These are phyloP conservation scores for Zapornia atra DNA, from an alignment of 2,113 vertebrate genomes.

Conservation along the genomic window DNA sequence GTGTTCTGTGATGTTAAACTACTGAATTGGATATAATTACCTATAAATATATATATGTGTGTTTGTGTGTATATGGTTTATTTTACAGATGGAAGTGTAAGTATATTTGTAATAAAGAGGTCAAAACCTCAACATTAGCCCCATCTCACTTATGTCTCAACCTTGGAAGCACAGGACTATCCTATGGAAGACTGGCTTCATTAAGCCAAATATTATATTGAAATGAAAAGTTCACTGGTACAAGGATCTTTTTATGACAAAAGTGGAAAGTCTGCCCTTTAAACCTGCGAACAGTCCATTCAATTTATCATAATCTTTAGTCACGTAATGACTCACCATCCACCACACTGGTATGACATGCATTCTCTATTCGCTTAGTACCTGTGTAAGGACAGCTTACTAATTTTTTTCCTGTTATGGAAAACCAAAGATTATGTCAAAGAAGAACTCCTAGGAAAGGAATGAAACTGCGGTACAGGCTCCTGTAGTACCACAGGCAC, in stretches of 20 bases:
- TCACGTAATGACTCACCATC: constrained; percentile 22
- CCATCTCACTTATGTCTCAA: not conserved
- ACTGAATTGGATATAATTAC: not conserved
- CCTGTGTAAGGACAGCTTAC: not conserved
- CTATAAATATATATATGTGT: not conserved
- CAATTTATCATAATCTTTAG: not conserved
- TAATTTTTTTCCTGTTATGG: not conserved
- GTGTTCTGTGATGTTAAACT: not conserved
- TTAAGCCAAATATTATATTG: not conserved
- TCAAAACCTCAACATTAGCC: not conserved
- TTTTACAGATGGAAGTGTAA: not conserved
- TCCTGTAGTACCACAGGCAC: not conserved
- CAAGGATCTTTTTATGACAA: not conserved
- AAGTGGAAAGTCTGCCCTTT: constrained; percentile 6
- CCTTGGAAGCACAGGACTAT: not conserved
- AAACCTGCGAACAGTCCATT: constrained; percentile 2
- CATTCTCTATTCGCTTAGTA: not conserved
- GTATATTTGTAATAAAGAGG: not conserved
- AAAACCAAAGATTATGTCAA: not conserved
- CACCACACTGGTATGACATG: not conserved
- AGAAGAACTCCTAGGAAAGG: not conserved
- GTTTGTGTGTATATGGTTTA: not conserved
- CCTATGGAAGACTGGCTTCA: not conserved
- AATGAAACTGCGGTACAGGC: not conserved
- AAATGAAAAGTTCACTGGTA: not conserved